A percentile compares a stretch with the other conserved stretches of the same genome.
Conservation (phyloP, 1,140 invertebrate genomes). For the Zaprionus vittiger region DNA sequence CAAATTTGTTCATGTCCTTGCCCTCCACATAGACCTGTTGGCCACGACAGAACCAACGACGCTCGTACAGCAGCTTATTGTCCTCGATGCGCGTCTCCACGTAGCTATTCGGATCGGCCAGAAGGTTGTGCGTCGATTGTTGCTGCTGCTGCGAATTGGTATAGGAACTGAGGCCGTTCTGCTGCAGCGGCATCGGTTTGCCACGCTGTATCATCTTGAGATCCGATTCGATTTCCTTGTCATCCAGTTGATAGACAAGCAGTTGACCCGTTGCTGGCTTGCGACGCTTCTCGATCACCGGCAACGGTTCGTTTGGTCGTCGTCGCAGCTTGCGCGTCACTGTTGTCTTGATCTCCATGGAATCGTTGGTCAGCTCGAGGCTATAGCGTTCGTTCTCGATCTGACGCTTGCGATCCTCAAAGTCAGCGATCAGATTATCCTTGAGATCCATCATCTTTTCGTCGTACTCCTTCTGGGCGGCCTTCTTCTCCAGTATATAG, state of each 20-base stretch:
- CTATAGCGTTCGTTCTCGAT: slow-evolving; percentile 94
- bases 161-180: slow-evolving; percentile 72
- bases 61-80: slow-evolving; percentile 96
- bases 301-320: slow-evolving; percentile 96
- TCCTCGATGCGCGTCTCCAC: slow-evolving; percentile 95
- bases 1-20: slow-evolving; percentile 91
- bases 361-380: slow-evolving; percentile 94
- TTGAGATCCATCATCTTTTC: slow-evolving; percentile 96
- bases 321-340: slow-evolving; percentile 95
- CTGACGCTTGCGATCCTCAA: slow-evolving; percentile 95
- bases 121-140: slow-evolving; percentile 48
- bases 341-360: slow-evolving; percentile 91
- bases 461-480: slow-evolving; percentile 95
- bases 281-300: slow-evolving; percentile 92
- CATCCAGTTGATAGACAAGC: slow-evolving; percentile 93
- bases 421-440: slow-evolving; percentile 94
- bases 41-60: slow-evolving; percentile 97
- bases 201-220: slow-evolving; percentile 92
- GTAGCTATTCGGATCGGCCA: slow-evolving; percentile 79
- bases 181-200: slow-evolving; percentile 84
- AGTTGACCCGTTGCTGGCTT: slow-evolving; percentile 91
- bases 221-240: slow-evolving; percentile 95
- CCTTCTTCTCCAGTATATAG: slow-evolving; percentile 94
- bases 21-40: slow-evolving; percentile 96
- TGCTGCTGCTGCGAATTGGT: slow-evolving; percentile 52